These are phyloP conservation scores for Caenorhabditis zanzibari DNA, from an alignment of 2,888 invertebrate species.

Conservation along the genomic window DNA sequence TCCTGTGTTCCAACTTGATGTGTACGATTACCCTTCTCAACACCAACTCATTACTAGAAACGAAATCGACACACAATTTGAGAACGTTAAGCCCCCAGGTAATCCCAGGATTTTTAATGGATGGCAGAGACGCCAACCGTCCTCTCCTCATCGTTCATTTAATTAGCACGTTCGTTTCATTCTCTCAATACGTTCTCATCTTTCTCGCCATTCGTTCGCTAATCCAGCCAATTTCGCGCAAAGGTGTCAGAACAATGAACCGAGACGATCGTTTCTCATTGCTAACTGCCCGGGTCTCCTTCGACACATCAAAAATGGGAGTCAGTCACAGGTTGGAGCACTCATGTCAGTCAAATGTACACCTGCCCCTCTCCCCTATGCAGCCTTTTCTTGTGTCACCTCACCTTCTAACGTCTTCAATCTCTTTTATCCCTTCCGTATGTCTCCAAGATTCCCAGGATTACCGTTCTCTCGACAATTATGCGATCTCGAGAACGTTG, in stretches of 20 bases:
- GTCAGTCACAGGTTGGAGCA: constrained; percentile 49
- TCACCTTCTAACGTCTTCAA: constrained; percentile 51
- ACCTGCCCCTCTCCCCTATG: constrained; percentile 32
- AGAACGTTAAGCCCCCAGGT: constrained; percentile 65
- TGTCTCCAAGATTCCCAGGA: constrained; percentile 62
- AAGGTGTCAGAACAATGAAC: constrained; percentile 51
- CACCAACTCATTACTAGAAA: background rate
- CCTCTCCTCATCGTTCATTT: constrained; percentile 49
- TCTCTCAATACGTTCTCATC: constrained; percentile 47
- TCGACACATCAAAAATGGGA: background rate
- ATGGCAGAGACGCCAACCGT: constrained; percentile 5
- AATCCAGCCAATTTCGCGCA: constrained; percentile 63
- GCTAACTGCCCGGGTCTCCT: constrained; percentile 1
- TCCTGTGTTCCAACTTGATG: constrained; percentile 32
- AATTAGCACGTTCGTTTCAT: constrained; percentile 63
- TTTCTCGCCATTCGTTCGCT: constrained; percentile 12
- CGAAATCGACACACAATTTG: constrained; percentile 44
- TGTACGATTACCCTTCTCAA: constrained; percentile 38
- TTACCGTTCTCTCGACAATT: constrained; percentile 59
- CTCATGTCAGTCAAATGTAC: constrained; percentile 54
- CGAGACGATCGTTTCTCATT: constrained; percentile 35
- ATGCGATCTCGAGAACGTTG: constrained; percentile 51
- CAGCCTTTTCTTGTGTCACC: constrained; percentile 14
- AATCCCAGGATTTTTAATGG: constrained; percentile 58
- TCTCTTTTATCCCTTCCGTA: constrained; percentile 64